Percentiles rank a stretch among this genome's conserved stretches.
These are phyloP conservation scores for Bombus vancouverensis DNA, from an alignment of 1,140 invertebrate genomes.

Conservation along the genomic window DNA sequence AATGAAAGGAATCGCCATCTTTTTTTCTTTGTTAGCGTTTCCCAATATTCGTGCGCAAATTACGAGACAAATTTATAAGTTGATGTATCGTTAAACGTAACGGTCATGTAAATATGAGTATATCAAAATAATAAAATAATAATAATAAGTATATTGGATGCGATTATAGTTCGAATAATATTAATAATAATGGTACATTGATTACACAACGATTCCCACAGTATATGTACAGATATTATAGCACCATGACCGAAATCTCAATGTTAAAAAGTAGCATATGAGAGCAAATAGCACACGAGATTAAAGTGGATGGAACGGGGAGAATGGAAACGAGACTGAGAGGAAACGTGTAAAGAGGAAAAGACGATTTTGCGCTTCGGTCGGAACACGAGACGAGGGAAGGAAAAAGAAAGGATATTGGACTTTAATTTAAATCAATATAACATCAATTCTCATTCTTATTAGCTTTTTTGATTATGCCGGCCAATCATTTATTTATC, in stretches of 20 bases:
- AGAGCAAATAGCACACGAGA: conserved; percentile 22
- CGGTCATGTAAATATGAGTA: conserved; percentile 52
- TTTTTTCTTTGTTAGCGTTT: conserved; percentile 30
- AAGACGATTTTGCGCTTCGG: conserved; percentile 42
- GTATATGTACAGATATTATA: conserved; percentile 68
- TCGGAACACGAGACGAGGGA: conserved; percentile 47
- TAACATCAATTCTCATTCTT: conserved; percentile 40
- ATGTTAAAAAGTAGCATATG: conserved; percentile 44
- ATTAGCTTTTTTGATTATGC: conserved; percentile 1
- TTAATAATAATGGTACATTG: conserved; percentile 61
- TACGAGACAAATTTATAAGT: conserved; percentile 2
- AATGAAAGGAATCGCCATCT: conserved; percentile 35
- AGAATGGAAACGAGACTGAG: neutral
- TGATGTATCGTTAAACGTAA: conserved; percentile 34
- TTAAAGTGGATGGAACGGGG: conserved; percentile 16
- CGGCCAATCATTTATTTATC: conserved; percentile 1
- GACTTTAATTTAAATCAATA: conserved; percentile 4
- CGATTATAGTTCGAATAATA: conserved; percentile 49
- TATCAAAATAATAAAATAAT: conserved; percentile 59
- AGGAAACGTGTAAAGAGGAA: neutral
- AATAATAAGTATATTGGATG: conserved; percentile 29
- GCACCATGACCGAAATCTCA: conserved; percentile 71
- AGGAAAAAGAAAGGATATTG: conserved; percentile 4
- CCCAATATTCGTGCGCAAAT: conserved; percentile 13
- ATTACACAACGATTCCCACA: conserved; percentile 69